phyloP scores from a whole-genome alignment of 2,888 invertebrate species.

The Neoitamus cyanurus region DNA sequence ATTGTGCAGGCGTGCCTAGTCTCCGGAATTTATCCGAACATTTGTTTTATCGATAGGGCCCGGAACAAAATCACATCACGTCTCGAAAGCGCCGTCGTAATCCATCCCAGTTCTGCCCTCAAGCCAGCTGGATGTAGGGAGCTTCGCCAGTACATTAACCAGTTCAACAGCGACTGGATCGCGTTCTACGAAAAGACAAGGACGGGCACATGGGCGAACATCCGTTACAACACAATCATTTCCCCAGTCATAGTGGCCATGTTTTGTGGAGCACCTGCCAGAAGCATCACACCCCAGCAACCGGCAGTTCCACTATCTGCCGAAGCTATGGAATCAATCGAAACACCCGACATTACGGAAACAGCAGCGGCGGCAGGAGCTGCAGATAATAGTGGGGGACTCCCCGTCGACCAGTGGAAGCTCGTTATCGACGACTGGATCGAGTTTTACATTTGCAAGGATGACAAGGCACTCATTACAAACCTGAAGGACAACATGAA shows the following conservation, averaged over 20 bases:
- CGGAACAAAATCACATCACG: slow-evolving; percentile 73
- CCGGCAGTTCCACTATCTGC: too few relatives aligned
- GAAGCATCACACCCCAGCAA: too few relatives aligned
- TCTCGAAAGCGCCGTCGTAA: slow-evolving; percentile 69
- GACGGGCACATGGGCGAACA: slow-evolving; percentile 75
- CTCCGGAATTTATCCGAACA: slow-evolving; percentile 90
- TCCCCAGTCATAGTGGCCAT: slow-evolving; percentile 84
- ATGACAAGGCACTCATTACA: slow-evolving; percentile 73
- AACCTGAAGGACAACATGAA: slow-evolving; percentile 80
- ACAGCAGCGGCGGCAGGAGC: too few relatives aligned
- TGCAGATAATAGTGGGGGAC: slow-evolving; percentile 67
- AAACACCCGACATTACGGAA: too few relatives aligned
- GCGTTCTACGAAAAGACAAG: slow-evolving; percentile 88
- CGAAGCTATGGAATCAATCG: too few relatives aligned
- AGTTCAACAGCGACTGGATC: slow-evolving; percentile 84
- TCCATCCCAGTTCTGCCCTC: slow-evolving; percentile 72
- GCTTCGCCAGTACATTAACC: slow-evolving; percentile 59
- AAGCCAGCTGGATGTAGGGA: slow-evolving; percentile 56
- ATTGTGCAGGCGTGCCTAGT: slow-evolving; percentile 90
- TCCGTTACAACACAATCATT: slow-evolving; percentile 83
- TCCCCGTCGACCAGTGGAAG: slow-evolving; percentile 55
- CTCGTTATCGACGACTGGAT: slow-evolving; percentile 81
- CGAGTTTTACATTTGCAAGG: slow-evolving; percentile 75
- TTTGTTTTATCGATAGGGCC: slow-evolving; percentile 79
- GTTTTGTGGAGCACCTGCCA: slow-evolving; percentile 66